Percentiles rank a stretch among this genome's conserved stretches.
These are phyloP conservation scores for Zonotrichia albicollis DNA, from an alignment of 2,797 vertebrate genomes.

Conservation along the genomic window DNA sequence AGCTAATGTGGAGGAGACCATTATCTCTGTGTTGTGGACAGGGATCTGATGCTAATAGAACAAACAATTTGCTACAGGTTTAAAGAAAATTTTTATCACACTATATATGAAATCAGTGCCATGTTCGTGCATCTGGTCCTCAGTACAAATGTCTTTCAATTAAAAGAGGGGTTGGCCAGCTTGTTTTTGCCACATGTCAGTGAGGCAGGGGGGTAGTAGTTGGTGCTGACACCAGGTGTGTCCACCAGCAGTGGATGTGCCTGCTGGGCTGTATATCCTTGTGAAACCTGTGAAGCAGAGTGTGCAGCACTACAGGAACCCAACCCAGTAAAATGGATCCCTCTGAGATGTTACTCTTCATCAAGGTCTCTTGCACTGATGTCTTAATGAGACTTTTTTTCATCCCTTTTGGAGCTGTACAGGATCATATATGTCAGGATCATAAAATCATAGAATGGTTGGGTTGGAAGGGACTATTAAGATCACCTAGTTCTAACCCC, in stretches of 20 bases:
- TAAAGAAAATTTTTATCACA: neutral
- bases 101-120: neutral
- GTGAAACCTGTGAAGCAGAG: neutral
- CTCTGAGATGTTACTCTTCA: neutral
- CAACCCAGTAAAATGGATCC: fast-evolving
- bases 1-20: neutral
- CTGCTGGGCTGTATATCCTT: neutral
- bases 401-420: neutral
- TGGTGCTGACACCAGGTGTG: neutral
- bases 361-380: neutral
- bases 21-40: neutral
- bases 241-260: neutral
- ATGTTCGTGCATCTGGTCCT: neutral
- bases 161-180: neutral
- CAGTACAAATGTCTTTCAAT: neutral
- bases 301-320: neutral
- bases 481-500: neutral
- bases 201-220: neutral
- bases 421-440: neutral
- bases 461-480: neutral
- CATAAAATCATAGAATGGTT: neutral
- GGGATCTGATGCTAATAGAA: neutral
- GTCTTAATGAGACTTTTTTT: neutral
- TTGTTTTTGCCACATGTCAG: neutral
- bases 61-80: neutral